Evolutionary conservation across 2,888 invertebrate genomes (phyloP).

Genomic region (Ectemnius continuus): DNA sequence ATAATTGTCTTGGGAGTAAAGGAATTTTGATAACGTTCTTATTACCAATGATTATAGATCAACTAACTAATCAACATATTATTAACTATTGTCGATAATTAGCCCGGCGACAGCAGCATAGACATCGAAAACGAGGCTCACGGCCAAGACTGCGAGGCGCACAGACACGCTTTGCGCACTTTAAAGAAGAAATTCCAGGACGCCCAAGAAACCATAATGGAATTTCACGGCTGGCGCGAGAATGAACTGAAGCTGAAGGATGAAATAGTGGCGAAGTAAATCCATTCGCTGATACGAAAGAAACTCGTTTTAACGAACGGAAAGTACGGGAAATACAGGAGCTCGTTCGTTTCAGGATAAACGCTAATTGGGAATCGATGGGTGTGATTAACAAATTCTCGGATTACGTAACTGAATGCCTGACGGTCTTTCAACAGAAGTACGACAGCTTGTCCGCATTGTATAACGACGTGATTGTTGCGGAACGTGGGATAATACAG

Average conservation of each 20-base stretch:
- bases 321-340: slow-evolving; percentile 47
- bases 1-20: no score
- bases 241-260: not conserved
- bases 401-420: slow-evolving; percentile 55
- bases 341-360: slow-evolving; percentile 43
- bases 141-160: no score
- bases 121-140: no score
- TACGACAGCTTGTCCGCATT: slow-evolving; percentile 49
- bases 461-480: slow-evolving; percentile 48
- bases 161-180: no score
- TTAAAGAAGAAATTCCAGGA: not conserved
- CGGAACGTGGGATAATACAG: slow-evolving; percentile 31
- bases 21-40: no score
- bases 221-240: not conserved
- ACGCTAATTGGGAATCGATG: slow-evolving; percentile 54
- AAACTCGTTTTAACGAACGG: slow-evolving; percentile 10
- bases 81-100: no score
- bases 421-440: slow-evolving; percentile 56
- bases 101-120: no score
- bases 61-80: no score
- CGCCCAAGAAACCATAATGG: not conserved
- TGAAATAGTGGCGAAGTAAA: not conserved
- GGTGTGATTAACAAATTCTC: slow-evolving; percentile 57
- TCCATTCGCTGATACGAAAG: not conserved
- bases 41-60: no score